Base-by-base conservation (phyloP, 2,888 invertebrate species). In the Dasysyrphus albostriatus region DNA sequence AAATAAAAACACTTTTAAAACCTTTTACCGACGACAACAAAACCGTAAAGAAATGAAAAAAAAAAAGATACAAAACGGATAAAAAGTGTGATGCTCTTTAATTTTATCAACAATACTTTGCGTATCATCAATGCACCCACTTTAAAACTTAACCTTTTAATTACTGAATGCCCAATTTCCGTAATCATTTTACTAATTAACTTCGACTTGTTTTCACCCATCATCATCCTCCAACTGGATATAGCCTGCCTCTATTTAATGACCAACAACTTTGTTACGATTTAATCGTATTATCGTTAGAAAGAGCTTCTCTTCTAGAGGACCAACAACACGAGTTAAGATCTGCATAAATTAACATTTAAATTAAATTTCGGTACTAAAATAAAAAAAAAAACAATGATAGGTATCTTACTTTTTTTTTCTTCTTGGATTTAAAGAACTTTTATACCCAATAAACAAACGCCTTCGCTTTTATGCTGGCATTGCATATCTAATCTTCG, bases 311-410 rank as follows among this genome's bases (percentile, higher is more conserved):
- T 7, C n/a, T 32, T 24, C n/a, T n/a, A n/a, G 19, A 49, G 14
- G 9, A 61, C 3, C 12, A 39, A 54, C 69, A 69, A 39, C 69
- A 39, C 69, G 5, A 69, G 39, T 39, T 69, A 69, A 54, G 67
- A 69, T 69, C 54, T 69, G 69, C 51, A 69, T 69, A 69, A 69
- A 69, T 69, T 69, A 69, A 54, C 51, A 69, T 69, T 69, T 54
- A 29, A 69, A 69, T 54, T 54, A 54, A 49, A 67, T 49, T 49
- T 63, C 29, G n/a, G 5, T 12, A 10, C 10, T 19, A 29, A 49
- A 34, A 1, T 19, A 49, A 47, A 47, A 49, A 34, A 65, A 47
- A 24, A 8, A 24, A 19, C 14, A 19, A 47, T 49, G 49, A 49
- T 67, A n/a, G n/a, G n/a, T n/a, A 67, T 49, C 65, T 44, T 19